Base-by-base conservation (phyloP, 2,113 vertebrate genomes). In the Uropsilus gracilis region DNA sequence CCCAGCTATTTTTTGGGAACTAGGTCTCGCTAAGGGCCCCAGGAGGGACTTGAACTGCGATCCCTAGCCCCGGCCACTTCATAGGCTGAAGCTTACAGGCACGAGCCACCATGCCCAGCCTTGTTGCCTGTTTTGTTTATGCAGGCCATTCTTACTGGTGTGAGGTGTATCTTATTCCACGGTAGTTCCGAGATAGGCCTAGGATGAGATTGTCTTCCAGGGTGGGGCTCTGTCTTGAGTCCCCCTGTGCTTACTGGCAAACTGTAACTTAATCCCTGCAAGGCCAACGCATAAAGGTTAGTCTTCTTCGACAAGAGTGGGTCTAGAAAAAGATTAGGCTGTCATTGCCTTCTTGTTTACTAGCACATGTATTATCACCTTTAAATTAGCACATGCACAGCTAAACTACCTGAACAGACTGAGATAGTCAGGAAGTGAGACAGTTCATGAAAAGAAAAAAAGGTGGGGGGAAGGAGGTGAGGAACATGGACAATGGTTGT, bases 401-500 rank as follows among this genome's bases (percentile, higher is more conserved):
- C 37, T 50, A 5, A 6, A 37, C 1, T 10, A 3, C 44, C 20
- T 37, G 39, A 77, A 59, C 32, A 16, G 68, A 85, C 8, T 3
- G 34, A 93, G 72, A 6, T 22, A 20, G 63, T 32, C 6, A 4
- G 30, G 42, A 86, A 59, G 26, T 16, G 22, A 75, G 64, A 83
- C 13, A 37, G 28, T 8, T 18, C n/a, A 8, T 1, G 68, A 66
- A 68, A n/a, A 8, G 17, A 30, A 24, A 11, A 50, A 8, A 53
- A 7, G n/a, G n/a, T n/a, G n/a, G n/a, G n/a, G n/a, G n/a, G n/a
- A 3, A 10, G 50, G 75, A 30, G 37, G 13, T 6, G 37, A 75
- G 66, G 57, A 2, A 1, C 2, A 28, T 32, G 11, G 34, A 18
- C 2, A 2, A 3, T 6, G 64, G 34, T 17, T 17, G 1, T 0